These are phyloP conservation scores for Melieria picta DNA, from an alignment of 2,888 invertebrate genomes.

Conservation along the genomic window DNA sequence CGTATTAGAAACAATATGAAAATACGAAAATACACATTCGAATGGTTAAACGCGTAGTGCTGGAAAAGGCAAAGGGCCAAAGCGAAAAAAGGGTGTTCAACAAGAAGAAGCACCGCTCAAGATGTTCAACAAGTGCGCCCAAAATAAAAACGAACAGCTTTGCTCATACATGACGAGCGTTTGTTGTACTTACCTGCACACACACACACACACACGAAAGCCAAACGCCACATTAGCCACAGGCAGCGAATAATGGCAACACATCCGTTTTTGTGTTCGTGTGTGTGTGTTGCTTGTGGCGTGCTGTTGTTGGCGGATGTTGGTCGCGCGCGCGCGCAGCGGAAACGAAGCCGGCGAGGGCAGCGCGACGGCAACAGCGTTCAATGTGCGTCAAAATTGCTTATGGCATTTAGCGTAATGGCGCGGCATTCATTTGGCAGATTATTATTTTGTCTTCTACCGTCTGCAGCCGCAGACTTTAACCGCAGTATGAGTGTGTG, in stretches of 20 bases:
- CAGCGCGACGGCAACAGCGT: no score
- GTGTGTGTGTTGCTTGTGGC: no score
- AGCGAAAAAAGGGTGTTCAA: background rate
- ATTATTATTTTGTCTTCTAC: conserved; percentile 23
- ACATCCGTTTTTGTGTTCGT: no score
- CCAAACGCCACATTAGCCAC: no score
- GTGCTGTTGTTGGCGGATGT: no score
- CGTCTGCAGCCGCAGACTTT: background rate
- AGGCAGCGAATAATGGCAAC: no score
- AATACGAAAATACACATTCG: no score
- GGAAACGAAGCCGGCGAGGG: no score
- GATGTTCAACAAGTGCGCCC: conserved; percentile 39
- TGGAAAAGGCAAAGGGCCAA: background rate
- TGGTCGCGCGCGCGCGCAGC: no score
- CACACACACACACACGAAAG: background rate
- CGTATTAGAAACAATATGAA: no score
- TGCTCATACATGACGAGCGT: background rate
- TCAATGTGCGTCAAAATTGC: background rate
- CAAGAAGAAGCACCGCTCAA: background rate
- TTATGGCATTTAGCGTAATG: background rate
- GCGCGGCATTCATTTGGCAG: conserved; percentile 19
- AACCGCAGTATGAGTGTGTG: background rate
- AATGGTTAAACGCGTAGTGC: no score
- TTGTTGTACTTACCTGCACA: background rate
- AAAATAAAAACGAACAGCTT: background rate